Conservation (phyloP, 2,888 invertebrate species). For the Melinaea menophilus region DNA sequence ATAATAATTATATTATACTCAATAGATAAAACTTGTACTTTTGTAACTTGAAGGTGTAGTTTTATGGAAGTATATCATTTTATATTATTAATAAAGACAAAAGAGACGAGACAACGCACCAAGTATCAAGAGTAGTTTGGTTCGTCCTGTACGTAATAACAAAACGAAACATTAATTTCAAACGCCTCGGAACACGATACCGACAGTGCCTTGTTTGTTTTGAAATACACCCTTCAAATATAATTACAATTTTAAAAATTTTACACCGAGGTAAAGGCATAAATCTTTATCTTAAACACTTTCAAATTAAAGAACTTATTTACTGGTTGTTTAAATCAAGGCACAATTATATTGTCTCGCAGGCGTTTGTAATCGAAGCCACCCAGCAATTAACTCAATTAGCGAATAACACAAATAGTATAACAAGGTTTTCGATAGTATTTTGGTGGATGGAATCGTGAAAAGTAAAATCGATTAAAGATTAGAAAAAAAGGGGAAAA, state of each 20-base stretch:
- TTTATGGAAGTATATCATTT: too few relatives aligned
- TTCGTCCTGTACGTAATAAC: too few relatives aligned
- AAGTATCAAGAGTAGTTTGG: too few relatives aligned
- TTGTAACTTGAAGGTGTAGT: too few relatives aligned
- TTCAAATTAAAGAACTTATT: background rate
- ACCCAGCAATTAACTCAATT: background rate
- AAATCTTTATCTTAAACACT: background rate
- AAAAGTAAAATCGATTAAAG: too few relatives aligned
- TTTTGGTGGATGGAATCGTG: background rate
- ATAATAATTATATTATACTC: too few relatives aligned
- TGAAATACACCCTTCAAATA: conserved; percentile 5
- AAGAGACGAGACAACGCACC: too few relatives aligned
- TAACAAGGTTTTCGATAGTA: background rate
- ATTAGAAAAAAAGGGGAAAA: too few relatives aligned
- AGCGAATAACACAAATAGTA: background rate
- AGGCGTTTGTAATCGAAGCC: conserved; percentile 21
- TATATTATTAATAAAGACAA: too few relatives aligned
- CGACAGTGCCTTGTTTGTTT: conserved; percentile 1
- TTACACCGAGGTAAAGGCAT: conserved; percentile 2
- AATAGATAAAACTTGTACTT: too few relatives aligned
- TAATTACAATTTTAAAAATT: conserved; percentile 6
- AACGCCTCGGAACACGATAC: too few relatives aligned
- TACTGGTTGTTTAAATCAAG: conserved; percentile 23
- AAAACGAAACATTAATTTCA: too few relatives aligned
- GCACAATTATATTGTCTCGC: conserved; percentile 27